phyloP scores from a whole-genome alignment of 2,113 vertebrate genomes.

The Colossoma macropomum region DNA sequence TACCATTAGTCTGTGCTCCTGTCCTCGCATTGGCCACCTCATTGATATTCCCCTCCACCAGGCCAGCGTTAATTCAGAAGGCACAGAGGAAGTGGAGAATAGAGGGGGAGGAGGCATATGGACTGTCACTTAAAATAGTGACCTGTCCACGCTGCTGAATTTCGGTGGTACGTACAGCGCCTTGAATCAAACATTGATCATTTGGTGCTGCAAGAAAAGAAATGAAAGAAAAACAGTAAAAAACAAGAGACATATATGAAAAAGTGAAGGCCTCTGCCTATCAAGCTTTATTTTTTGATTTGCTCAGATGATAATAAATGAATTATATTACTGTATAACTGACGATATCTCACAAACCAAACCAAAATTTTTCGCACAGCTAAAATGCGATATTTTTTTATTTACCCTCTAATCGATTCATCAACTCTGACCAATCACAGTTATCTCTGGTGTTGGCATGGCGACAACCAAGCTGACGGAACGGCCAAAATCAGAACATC shows the following conservation, averaged over 20 bases:
- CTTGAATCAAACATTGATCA: background rate
- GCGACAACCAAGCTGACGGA: no score
- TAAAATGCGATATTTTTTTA: no score
- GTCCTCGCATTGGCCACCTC: conserved; percentile 1
- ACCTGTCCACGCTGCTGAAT: background rate
- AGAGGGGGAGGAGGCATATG: background rate
- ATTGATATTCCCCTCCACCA: conserved; percentile 4
- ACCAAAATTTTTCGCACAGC: no score
- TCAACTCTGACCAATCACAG: no score
- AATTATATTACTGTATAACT: background rate
- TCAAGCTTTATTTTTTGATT: no score
- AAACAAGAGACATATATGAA: background rate
- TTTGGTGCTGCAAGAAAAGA: background rate
- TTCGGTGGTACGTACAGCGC: background rate
- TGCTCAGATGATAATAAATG: background rate
- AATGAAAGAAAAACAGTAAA: background rate
- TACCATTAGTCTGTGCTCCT: background rate
- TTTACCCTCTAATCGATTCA: no score
- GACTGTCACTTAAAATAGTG: conserved; percentile 14
- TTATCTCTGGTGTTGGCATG: no score
- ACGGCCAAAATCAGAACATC: no score
- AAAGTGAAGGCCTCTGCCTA: no score
- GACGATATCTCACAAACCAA: no score
- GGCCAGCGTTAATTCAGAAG: conserved; percentile 43
- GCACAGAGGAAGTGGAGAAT: conserved; percentile 10